Evolutionary conservation across 2,113 vertebrate genomes (phyloP), one percentile per base, ranked within the genome.

Genomic region (Microtus pennsylvanicus): DNA sequence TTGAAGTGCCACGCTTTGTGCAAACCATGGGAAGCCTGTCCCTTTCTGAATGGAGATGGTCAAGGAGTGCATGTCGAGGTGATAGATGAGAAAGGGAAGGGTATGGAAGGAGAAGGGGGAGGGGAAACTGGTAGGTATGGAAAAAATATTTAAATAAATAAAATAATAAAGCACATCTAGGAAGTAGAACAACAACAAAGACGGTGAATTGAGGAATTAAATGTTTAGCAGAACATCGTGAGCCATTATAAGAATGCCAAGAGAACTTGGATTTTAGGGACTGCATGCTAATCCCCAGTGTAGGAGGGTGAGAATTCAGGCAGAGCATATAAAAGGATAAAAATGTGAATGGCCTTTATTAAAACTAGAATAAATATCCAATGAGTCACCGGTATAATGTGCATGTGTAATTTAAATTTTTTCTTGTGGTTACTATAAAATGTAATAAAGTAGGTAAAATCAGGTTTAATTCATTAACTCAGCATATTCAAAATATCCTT

Each of bases 381-480:
- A 65, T 76, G 33, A 90, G n/a, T 50, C 50, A 74, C 10, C 50
- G 58, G 28, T 90, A 67, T 22, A 77, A 92, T 30, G 5, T 67
- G 7, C 0, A 17, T 14, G 26, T 70, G 10, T 47, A 93, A 69
- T 61, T 81, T 35, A 80, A 89, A 63, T 9, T 30, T 30, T 85
- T 78, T 91, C 63, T 75, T 61, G 17, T 45, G 82, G 28, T 92
- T 92, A 77, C 33, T 87, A 85, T 38, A 74, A 75, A 95, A 88
- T 90, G 4, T 75, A 88, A 72, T 89, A 42, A 89, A 30, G 65
- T 12, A 74, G 21, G 9, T 30, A 47, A 87, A 47, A 67, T 87
- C 52, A 70, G 89, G 38, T 90, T 92, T 87, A 58, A 85, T 22
- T 12, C 75, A 77, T 94, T 69, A 69, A 92, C 1, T n/a, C 28